A percentile compares a stretch with the other conserved stretches of the same genome.
Evolutionary conservation across 2,113 vertebrate genomes (phyloP).

Genomic region (Setophaga coronata): DNA sequence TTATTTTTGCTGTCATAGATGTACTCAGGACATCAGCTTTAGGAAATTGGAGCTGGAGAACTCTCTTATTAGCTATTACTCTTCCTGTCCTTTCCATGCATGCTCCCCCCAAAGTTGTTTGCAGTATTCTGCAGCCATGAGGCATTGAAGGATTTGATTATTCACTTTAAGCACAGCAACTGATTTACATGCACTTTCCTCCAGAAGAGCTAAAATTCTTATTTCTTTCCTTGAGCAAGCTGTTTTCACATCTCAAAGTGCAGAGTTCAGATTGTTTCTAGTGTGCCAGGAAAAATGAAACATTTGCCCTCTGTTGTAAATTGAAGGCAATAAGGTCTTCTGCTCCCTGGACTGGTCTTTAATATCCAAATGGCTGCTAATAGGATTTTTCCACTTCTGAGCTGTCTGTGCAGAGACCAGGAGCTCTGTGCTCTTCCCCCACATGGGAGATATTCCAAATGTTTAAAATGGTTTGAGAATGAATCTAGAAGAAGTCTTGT

Average conservation of each 20-base stretch:
- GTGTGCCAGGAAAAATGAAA: background rate
- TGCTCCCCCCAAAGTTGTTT: background rate
- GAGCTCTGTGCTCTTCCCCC: background rate
- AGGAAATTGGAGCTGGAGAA: background rate
- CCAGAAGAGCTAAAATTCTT: background rate
- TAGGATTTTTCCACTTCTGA: background rate
- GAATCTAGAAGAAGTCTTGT: background rate
- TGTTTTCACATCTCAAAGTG: background rate
- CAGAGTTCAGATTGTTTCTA: background rate
- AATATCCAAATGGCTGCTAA: background rate
- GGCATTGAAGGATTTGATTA: background rate
- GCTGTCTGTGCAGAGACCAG: background rate
- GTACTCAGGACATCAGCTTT: background rate
- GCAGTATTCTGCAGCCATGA: background rate
- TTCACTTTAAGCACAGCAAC: background rate
- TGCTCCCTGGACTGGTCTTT: background rate
- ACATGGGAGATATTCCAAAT: background rate
- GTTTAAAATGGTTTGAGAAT: background rate
- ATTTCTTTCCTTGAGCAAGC: background rate
- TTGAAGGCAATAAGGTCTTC: background rate
- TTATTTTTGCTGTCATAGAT: slow-evolving; percentile 34
- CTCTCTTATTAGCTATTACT: background rate
- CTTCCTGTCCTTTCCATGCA: background rate
- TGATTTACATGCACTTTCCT: background rate
- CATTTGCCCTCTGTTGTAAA: background rate